Evolutionary conservation across 2,888 invertebrate species (phyloP).

Genomic region (Idaea dimidiata): DNA sequence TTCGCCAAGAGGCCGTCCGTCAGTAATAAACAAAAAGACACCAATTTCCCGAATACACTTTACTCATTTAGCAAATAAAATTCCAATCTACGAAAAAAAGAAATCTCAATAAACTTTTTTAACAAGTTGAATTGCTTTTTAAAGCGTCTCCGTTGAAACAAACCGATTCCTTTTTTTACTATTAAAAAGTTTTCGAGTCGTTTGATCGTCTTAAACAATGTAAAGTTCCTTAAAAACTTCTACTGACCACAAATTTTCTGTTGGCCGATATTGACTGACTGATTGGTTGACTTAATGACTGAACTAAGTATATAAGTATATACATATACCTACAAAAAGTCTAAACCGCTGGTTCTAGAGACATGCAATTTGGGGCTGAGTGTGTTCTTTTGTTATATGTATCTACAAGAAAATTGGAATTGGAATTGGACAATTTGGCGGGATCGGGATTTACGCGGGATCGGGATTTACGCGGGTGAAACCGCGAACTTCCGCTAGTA

Average conservation of each 20-base stretch:
- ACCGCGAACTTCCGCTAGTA: too few relatives aligned
- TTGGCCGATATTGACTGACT: background rate
- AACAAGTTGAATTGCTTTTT: constrained; percentile 30
- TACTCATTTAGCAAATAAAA: constrained; percentile 2
- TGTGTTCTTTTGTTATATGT: too few relatives aligned
- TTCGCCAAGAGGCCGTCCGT: background rate
- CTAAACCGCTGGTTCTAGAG: too few relatives aligned
- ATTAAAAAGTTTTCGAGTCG: constrained; percentile 49
- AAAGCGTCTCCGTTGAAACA: constrained; percentile 25
- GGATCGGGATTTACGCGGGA: too few relatives aligned
- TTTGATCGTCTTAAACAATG: constrained; percentile 61
- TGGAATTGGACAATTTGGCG: too few relatives aligned
- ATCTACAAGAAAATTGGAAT: too few relatives aligned
- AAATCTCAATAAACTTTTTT: constrained; percentile 3
- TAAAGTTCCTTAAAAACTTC: background rate
- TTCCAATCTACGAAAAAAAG: background rate
- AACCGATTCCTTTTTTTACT: constrained; percentile 39
- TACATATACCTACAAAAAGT: too few relatives aligned
- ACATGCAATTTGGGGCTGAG: too few relatives aligned
- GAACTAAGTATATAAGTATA: too few relatives aligned
- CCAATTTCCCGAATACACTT: constrained; percentile 1
- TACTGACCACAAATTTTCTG: background rate
- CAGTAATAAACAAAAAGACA: background rate
- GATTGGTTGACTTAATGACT: too few relatives aligned
- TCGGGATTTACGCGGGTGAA: too few relatives aligned